Base-by-base conservation (phyloP, 2,797 vertebrate genomes). In the Micropoecilia bifurca region DNA sequence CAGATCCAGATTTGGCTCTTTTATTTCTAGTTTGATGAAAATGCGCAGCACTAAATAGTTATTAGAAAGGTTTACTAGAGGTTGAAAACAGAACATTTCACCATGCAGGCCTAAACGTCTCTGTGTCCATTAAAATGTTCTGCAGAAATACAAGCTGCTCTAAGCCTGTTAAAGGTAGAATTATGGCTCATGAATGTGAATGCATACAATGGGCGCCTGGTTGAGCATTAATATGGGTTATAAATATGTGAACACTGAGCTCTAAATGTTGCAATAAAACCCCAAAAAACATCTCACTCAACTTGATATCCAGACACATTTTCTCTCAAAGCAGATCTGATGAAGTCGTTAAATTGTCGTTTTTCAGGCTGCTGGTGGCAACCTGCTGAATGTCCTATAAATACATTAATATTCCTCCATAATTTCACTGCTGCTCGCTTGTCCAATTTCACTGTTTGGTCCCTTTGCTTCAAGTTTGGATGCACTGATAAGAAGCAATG, bases 341-440 rank as follows among this genome's bases (percentile, higher is more conserved):
- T 63, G 18, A 36, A 9, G 61, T 63, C 33, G 30, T 63, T 33
- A 63, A 63, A 63, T 33, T 33, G 30, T 1, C 3, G 7, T 16
- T 7, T 33, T 6, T 63, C 3, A 36, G 59, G 59, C 33, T 36
- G 59, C 33, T 63, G 16, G 8, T 36, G 2, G 59, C 13, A 61
- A 33, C 59, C 30, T 63, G 63, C 63, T 41, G 36, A 68, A 68
- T 22, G 36, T 68, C 63, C 63, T 41, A 68, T 68, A 25, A 72
- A 41, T 50, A 45, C 77, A 84, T 92, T 87, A 84, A 87, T 89
- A 86, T 90, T 76, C 75, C 71, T 66, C 2, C 71, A 84, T 22
- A 4, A 53, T 88, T 33, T 81, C 72, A 46, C 80, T n/a, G 36
- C 77, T 68, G 77, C 74, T 25, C 36, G 33, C 75, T 77, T 73